Percentiles rank a stretch among this genome's conserved stretches.
phyloP scores from a whole-genome alignment of 2,888 invertebrate genomes.

The Rhagonycha lutea region DNA sequence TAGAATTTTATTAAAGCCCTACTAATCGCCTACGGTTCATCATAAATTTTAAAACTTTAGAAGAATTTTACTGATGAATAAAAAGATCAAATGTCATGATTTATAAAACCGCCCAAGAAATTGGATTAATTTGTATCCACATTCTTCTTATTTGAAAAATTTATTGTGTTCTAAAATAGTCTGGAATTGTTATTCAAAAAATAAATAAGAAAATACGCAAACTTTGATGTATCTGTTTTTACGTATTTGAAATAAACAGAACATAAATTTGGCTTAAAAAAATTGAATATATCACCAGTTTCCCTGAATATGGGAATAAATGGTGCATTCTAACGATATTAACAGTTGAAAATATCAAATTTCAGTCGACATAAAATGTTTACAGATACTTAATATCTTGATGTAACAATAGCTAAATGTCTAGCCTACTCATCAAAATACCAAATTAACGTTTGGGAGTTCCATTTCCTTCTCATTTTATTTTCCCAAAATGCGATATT shows the following conservation, averaged over 20 bases:
- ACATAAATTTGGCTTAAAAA: not conserved
- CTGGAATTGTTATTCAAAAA: not conserved
- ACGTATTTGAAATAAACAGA: not conserved
- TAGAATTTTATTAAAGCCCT: not conserved
- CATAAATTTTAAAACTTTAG: not conserved
- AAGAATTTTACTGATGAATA: not conserved
- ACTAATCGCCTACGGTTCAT: not conserved
- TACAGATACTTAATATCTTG: slow-evolving; percentile 1
- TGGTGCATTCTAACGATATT: not conserved
- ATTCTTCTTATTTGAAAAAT: not conserved
- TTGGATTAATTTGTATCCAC: not conserved
- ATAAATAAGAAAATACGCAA: not conserved
- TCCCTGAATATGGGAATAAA: not conserved
- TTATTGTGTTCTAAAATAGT: not conserved
- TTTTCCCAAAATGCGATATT: not conserved
- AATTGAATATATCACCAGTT: not conserved
- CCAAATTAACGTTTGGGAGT: not conserved
- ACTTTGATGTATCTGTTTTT: not conserved
- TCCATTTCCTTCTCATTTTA: not conserved
- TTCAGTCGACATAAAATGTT: not conserved
- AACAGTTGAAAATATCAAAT: slow-evolving; percentile 1
- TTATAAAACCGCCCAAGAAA: not conserved
- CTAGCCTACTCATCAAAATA: not conserved
- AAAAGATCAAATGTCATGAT: not conserved
- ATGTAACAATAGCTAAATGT: not conserved